Conservation (phyloP, 2,113 vertebrate genomes). For the Gnathonemus longibarbis region DNA sequence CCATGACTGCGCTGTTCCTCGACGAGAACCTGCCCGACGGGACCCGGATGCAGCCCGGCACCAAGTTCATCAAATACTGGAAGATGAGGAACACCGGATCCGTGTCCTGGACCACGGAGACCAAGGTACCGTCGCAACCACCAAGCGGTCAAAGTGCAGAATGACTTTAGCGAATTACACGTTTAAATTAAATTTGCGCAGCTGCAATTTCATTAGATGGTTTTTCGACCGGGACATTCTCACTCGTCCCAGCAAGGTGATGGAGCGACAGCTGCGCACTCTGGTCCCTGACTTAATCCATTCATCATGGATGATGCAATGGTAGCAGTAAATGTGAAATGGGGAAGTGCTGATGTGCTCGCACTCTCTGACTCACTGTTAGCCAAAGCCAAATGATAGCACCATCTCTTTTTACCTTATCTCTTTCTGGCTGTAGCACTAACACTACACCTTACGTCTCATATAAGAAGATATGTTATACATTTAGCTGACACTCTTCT, state of each 20-base stretch:
- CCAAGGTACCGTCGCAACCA: conserved; percentile 64
- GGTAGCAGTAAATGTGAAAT: background rate
- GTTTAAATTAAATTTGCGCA: background rate
- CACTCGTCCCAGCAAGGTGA: background rate
- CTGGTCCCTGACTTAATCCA: background rate
- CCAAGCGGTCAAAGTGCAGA: conserved; percentile 26
- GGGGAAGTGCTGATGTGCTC: background rate
- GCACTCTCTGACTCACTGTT: background rate
- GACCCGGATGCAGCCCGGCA: conserved; percentile 81
- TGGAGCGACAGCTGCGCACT: background rate
- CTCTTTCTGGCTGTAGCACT: background rate
- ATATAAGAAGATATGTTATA: background rate
- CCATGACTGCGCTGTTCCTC: conserved; percentile 88
- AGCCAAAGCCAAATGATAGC: background rate
- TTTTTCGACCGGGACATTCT: background rate
- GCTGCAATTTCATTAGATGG: background rate
- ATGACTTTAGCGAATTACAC: background rate
- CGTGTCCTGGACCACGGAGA: conserved; percentile 86
- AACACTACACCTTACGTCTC: background rate
- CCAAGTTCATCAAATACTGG: conserved; percentile 97
- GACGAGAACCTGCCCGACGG: conserved; percentile 98
- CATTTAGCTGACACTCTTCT: background rate
- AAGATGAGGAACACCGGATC: conserved; percentile 93
- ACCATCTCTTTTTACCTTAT: background rate
- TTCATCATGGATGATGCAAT: background rate